Conservation (phyloP, 2,888 invertebrate species). For the Mystacides longicornis region DNA sequence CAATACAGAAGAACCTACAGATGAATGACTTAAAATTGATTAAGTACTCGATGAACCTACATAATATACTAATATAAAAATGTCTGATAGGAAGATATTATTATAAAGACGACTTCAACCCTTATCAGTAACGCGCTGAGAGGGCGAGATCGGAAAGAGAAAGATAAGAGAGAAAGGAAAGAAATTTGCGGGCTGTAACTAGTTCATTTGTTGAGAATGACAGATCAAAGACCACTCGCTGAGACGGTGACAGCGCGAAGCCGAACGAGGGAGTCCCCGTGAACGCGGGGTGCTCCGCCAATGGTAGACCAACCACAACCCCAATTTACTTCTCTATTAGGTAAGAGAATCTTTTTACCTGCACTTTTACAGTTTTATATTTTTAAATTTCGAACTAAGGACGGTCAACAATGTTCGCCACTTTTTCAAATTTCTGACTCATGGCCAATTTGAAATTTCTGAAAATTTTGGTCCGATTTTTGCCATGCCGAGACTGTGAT, state of each 20-base stretch:
- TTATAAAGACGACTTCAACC: no score
- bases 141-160: no score
- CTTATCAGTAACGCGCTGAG: no score
- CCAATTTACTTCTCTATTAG: background rate
- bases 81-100: background rate
- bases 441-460: no score
- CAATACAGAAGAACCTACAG: no score
- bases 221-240: slow-evolving; percentile 1
- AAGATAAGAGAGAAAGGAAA: no score
- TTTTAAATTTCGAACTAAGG: background rate
- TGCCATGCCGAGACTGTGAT: no score
- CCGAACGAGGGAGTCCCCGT: background rate
- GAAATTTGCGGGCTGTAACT: background rate
- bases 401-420: no score
- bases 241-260: background rate
- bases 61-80: background rate
- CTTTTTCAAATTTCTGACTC: no score
- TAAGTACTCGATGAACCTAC: background rate
- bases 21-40: no score
- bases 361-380: no score
- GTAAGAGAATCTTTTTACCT: background rate
- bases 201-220: slow-evolving; percentile 1
- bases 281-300: background rate
- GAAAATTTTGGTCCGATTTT: no score
- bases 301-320: background rate